Conservation (phyloP, 1,140 invertebrate species). For the Dryas iulia region DNA sequence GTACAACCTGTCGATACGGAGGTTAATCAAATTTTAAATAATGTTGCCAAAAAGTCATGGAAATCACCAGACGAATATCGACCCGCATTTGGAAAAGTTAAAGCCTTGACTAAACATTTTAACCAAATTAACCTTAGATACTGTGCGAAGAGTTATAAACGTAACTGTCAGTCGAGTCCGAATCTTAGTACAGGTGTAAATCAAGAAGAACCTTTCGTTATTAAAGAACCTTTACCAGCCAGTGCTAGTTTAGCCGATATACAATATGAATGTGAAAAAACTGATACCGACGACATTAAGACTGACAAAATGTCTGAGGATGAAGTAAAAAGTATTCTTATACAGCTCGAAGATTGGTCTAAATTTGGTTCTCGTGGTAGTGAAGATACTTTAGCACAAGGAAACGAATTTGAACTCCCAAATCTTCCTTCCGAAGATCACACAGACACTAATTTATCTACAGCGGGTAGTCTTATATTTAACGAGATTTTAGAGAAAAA, state of each 20-base stretch:
- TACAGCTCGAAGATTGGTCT: constrained; percentile 82
- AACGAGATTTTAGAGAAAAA: constrained; percentile 66
- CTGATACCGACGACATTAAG: constrained; percentile 58
- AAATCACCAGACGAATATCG: constrained; percentile 83
- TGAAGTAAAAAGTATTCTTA: constrained; percentile 81
- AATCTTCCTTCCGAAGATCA: constrained; percentile 67
- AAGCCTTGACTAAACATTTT: constrained; percentile 84
- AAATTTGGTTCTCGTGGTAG: constrained; percentile 78
- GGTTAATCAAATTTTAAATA: constrained; percentile 48
- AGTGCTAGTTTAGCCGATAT: constrained; percentile 72
- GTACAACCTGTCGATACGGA: constrained; percentile 35
- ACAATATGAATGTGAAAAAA: constrained; percentile 53
- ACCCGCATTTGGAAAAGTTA: constrained; percentile 83
- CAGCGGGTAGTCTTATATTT: constrained; percentile 49
- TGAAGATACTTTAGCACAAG: constrained; percentile 69
- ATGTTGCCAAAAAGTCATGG: constrained; percentile 81
- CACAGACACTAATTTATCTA: constrained; percentile 43
- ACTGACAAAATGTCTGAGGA: constrained; percentile 72
- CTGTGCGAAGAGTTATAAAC: constrained; percentile 68
- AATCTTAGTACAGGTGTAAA: constrained; percentile 58
- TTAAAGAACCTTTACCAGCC: constrained; percentile 44
- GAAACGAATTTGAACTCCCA: constrained; percentile 70
- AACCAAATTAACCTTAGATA: constrained; percentile 75
- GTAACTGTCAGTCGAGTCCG: constrained; percentile 76
- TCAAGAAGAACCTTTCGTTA: constrained; percentile 35